A percentile compares a stretch with the other conserved stretches of the same genome.
Evolutionary conservation across 2,113 vertebrate species (phyloP).

Genomic region (Planiliza haematocheilus): DNA sequence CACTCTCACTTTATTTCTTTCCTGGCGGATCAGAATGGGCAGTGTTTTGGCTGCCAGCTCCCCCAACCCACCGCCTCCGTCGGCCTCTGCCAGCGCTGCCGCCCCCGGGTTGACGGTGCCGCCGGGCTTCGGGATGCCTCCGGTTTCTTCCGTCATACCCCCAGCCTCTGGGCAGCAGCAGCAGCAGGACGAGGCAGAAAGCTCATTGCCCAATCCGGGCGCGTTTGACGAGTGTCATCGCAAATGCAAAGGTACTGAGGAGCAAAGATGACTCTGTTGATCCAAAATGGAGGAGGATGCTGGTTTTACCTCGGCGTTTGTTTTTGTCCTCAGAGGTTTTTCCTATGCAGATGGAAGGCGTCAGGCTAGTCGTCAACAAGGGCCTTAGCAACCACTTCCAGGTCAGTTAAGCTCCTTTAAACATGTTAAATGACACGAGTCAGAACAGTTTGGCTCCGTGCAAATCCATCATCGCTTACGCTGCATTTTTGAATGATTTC

Average conservation of each 20-base stretch:
- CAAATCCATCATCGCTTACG: no score
- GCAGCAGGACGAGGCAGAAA: slow-evolving; percentile 70
- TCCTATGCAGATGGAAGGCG: slow-evolving; percentile 91
- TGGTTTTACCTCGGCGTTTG: neutral
- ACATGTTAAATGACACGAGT: neutral
- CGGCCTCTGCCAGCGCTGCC: slow-evolving; percentile 42
- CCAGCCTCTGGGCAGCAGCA: slow-evolving; percentile 51
- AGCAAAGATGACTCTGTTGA: no score
- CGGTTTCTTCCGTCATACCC: slow-evolving; percentile 69
- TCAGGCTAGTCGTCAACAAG: slow-evolving; percentile 90
- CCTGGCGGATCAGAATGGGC: slow-evolving; percentile 78
- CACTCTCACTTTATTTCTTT: neutral
- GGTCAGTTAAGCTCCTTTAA: slow-evolving; percentile 76
- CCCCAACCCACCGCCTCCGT: slow-evolving; percentile 75
- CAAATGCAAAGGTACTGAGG: slow-evolving; percentile 89
- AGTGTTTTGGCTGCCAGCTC: slow-evolving; percentile 86
- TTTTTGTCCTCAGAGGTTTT: slow-evolving; percentile 85
- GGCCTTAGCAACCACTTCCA: slow-evolving; percentile 93
- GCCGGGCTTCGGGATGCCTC: slow-evolving; percentile 84
- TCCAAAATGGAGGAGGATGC: no score
- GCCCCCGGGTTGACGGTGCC: slow-evolving; percentile 77
- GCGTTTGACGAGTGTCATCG: slow-evolving; percentile 91
- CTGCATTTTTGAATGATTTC: neutral
- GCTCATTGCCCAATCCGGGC: slow-evolving; percentile 85
- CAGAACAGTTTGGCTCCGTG: no score